These are phyloP conservation scores for Antheraea yamamai DNA, from an alignment of 2,888 invertebrate species.

Conservation along the genomic window DNA sequence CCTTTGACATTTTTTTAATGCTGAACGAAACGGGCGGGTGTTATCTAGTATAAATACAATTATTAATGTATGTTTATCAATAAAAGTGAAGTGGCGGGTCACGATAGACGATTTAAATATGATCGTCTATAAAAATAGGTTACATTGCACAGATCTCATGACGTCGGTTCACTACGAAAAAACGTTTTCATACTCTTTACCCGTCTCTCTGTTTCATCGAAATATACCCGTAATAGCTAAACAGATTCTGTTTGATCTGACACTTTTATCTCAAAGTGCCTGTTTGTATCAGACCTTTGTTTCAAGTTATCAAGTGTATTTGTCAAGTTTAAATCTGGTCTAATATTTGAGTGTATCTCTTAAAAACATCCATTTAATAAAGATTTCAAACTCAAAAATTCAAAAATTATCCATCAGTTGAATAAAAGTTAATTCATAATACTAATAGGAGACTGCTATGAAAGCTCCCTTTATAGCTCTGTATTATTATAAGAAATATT, in stretches of 20 bases:
- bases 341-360: background rate
- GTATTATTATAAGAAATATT: no score
- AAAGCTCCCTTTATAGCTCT: background rate
- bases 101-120: background rate
- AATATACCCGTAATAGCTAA: background rate
- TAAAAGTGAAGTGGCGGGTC: background rate
- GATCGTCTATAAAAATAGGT: background rate
- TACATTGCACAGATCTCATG: conserved; percentile 1
- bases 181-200: background rate
- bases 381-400: background rate
- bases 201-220: background rate
- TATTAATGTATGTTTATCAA: background rate
- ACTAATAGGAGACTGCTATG: background rate
- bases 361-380: background rate
- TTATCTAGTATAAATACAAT: background rate
- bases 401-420: no score
- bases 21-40: no score
- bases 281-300: no score
- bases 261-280: background rate
- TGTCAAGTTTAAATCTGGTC: no score
- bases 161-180: background rate
- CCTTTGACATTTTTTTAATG: no score
- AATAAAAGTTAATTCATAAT: background rate
- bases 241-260: background rate
- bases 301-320: no score